phyloP scores from a whole-genome alignment of 2,888 invertebrate genomes.

The Seira ritae region DNA sequence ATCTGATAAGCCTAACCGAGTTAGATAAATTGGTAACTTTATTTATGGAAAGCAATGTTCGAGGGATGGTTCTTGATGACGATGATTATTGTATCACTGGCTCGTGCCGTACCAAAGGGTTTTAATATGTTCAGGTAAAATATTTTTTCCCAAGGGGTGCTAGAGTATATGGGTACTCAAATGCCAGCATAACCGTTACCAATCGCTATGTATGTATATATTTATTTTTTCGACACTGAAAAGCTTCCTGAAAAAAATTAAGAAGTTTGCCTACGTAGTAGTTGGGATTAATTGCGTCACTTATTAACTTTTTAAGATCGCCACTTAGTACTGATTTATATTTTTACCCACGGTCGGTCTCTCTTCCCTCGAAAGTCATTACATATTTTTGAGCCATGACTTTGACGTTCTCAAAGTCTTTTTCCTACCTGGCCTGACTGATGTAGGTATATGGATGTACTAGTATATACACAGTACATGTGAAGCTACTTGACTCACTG shows the following conservation, averaged over 20 bases:
- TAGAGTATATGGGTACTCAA: too few species aligned
- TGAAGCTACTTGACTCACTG: background rate
- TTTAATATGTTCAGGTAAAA: background rate
- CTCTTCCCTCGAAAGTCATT: background rate
- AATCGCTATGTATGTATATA: background rate
- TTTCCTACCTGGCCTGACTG: background rate
- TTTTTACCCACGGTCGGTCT: background rate
- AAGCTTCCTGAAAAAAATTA: slow-evolving; percentile 2
- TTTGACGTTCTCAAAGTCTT: too few species aligned
- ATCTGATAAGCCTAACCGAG: too few species aligned
- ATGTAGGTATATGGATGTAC: background rate
- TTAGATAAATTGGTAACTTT: too few species aligned
- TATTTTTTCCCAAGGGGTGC: background rate
- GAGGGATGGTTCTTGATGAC: too few species aligned
- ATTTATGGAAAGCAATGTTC: too few species aligned
- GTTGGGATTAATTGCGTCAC: background rate
- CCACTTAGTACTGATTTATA: too few species aligned
- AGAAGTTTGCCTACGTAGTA: background rate
- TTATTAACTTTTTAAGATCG: background rate
- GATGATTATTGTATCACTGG: background rate
- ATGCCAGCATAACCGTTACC: background rate
- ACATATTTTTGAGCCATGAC: background rate
- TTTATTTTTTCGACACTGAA: background rate
- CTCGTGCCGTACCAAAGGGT: background rate
- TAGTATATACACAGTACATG: background rate